Percentiles rank a stretch among this genome's conserved stretches.
Evolutionary conservation across 2,113 vertebrate genomes (phyloP).

Genomic region (Stercorarius parasiticus): DNA sequence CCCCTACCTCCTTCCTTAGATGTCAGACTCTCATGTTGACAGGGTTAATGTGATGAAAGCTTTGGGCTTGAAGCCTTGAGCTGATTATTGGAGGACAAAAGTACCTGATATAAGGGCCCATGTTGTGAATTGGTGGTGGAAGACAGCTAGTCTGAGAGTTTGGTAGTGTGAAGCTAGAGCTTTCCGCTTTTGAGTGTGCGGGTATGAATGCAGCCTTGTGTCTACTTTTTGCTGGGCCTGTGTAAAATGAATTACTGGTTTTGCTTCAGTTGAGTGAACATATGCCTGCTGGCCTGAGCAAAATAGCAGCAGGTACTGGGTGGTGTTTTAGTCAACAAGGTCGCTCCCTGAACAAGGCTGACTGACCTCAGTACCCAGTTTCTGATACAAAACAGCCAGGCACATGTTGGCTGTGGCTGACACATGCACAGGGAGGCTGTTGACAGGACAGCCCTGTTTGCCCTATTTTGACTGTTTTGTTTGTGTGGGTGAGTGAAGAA

Average conservation of each 20-base stretch:
- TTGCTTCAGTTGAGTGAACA: background rate
- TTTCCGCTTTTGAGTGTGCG: background rate
- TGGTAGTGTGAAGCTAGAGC: background rate
- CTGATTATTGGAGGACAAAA: background rate
- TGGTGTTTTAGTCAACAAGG: background rate
- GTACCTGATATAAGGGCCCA: background rate
- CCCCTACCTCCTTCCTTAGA: background rate
- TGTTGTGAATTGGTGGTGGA: background rate
- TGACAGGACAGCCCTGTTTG: background rate
- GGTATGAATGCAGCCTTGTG: background rate
- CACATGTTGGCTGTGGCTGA: background rate
- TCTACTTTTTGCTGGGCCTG: background rate
- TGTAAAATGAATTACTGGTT: background rate
- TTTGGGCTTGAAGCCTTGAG: background rate
- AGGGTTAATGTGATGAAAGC: background rate
- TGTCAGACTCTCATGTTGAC: background rate
- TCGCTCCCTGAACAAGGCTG: background rate
- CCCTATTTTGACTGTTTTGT: background rate
- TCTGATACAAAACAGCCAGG: background rate
- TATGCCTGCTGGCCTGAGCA: background rate
- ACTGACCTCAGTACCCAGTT: rapidly evolving
- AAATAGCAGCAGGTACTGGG: background rate
- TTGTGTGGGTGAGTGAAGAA: background rate
- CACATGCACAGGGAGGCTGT: background rate
- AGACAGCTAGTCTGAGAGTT: background rate